Base-by-base conservation (phyloP, 1,140 invertebrate genomes). In the Nasonia longicornis region DNA sequence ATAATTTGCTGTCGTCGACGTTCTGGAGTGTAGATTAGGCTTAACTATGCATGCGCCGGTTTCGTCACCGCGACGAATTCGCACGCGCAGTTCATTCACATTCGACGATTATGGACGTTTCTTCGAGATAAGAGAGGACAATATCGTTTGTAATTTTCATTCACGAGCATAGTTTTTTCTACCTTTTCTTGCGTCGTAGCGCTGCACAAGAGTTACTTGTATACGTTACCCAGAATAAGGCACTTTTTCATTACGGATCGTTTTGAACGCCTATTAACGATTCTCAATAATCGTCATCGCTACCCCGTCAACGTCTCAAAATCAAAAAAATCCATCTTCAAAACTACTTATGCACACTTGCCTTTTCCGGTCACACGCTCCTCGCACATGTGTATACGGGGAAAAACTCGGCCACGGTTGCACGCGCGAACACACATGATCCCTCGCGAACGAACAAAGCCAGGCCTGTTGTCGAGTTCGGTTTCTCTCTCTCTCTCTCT, bases 321-420 rank as follows among this genome's bases (percentile, higher is more conserved):
- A 20, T n/a, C 16, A 16, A 58, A 58, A 58, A 58, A 14, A 58
- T 58, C 16, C 48, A 52, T 16, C 52, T 58, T 20, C 52, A 8
- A n/a, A 58, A n/a, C 52, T 58, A 63, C 14, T 63, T 22, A 63
- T 67, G 16, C 3, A 67, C 10, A 26, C 66, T 67, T 26, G 16
- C 35, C 69, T 72, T 72, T 72, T 75, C 73, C 73, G 73, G 45
- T 75, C 73, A 12, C 73, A 75, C 73, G 73, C 73, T 75, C 26
- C 48, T 6, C 35, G 26, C 26, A 26, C 1, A 45, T 67, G n/a
- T 22, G 10, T n/a, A 2, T n/a, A 29, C 11, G 26, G 29, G 26
- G 70, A 72, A 42, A 72, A 72, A 71, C 69, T 71, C 69, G 69
- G 35, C 31, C 26, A 31, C 35, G 12, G 16, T 58, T 66, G 63